Conservation (phyloP, 2,888 invertebrate genomes). For the Sclerodermus sp. region DNA sequence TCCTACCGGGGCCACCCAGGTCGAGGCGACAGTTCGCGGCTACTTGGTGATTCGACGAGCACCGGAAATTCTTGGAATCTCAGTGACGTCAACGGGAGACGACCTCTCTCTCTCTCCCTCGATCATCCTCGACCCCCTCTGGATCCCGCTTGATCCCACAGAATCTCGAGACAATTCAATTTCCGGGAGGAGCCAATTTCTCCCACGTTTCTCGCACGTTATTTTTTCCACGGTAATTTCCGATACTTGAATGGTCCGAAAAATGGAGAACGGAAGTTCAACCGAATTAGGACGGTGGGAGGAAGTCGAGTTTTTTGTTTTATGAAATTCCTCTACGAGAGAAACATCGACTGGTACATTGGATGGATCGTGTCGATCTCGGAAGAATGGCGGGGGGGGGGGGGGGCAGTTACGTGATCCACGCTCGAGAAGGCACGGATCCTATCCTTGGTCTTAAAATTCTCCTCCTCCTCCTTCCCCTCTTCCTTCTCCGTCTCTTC, state of each 20-base stretch:
- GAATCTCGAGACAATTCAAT: neutral
- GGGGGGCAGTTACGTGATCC: constrained; percentile 43
- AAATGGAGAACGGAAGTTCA: constrained; percentile 35
- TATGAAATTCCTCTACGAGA: constrained; percentile 37
- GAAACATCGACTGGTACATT: constrained; percentile 33
- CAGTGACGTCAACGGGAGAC: constrained; percentile 21
- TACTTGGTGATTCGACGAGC: constrained; percentile 13
- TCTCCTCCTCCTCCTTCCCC: constrained; percentile 23
- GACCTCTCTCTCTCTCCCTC: constrained; percentile 1
- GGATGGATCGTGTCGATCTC: constrained; percentile 29
- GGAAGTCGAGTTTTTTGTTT: constrained; percentile 23
- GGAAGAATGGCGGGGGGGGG: constrained; percentile 12
- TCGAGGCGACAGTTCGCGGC: no score
- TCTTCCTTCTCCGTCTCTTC: constrained; percentile 5
- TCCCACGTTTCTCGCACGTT: neutral
- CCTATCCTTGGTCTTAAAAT: constrained; percentile 24
- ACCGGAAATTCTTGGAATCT: constrained; percentile 39
- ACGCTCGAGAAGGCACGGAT: constrained; percentile 47
- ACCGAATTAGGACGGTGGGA: constrained; percentile 33
- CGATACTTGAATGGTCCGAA: constrained; percentile 1
- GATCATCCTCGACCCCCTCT: constrained; percentile 14
- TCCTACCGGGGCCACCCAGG: no score
- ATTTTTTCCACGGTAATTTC: neutral
- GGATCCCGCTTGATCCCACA: constrained; percentile 1
- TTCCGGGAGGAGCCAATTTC: neutral